Evolutionary conservation across 2,113 vertebrate species (phyloP).

Genomic region (Mohoua ochrocephala): DNA sequence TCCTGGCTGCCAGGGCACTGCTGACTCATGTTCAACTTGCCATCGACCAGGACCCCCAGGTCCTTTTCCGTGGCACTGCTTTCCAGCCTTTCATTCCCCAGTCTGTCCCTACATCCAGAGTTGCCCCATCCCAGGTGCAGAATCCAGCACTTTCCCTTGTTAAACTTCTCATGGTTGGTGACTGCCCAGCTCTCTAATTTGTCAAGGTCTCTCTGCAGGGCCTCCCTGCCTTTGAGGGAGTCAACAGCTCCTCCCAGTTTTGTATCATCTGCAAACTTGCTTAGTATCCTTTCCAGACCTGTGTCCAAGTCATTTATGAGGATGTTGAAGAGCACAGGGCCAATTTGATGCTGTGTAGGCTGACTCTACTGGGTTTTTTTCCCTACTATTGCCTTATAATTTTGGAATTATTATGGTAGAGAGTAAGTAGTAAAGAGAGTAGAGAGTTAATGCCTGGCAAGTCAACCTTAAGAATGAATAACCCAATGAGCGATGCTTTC

Average conservation of each 20-base stretch:
- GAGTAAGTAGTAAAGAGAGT: not conserved
- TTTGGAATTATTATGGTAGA: not conserved
- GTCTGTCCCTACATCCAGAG: accelerated
- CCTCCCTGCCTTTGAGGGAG: not conserved
- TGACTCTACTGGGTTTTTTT: not conserved
- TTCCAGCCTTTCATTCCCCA: not conserved
- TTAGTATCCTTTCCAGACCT: not conserved
- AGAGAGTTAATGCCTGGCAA: not conserved
- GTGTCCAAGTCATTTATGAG: not conserved
- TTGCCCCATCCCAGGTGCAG: not conserved
- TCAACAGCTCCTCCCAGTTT: not conserved
- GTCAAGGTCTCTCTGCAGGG: not conserved
- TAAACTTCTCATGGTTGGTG: not conserved
- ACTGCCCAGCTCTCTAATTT: not conserved
- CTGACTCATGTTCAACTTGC: not conserved
- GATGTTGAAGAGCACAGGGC: not conserved
- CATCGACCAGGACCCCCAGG: accelerated
- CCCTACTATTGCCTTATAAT: not conserved
- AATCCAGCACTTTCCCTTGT: not conserved
- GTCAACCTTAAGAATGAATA: not conserved
- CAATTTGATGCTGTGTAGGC: not conserved
- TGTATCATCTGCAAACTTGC: not conserved
- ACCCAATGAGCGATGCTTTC: not conserved
- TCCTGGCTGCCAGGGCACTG: not conserved
- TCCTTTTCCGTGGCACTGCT: accelerated